Base-by-base conservation (phyloP, 2,888 invertebrate genomes). In the Phengaris arion region DNA sequence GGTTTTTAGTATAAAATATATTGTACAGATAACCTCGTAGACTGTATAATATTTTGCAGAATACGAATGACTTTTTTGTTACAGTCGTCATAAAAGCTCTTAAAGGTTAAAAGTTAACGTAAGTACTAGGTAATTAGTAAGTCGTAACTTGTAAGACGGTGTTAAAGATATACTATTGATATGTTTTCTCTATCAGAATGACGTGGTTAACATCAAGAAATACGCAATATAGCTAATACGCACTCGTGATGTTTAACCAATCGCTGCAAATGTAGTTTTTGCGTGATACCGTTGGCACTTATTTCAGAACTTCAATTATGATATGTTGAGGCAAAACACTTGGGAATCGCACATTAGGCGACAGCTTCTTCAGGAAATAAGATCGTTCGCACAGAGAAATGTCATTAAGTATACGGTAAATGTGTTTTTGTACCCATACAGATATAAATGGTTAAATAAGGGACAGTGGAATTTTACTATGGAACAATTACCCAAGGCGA, bases 321-420 rank as follows among this genome's bases (percentile, higher is more conserved):
- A 64, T 59, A 59, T 59, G 59, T 22, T 9, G 35, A 45, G 13
- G 64, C 64, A 64, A 64, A 64, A 64, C 64, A 64, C 64, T 64
- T 64, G 35, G 64, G 35, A 45, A 45, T 64, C 64, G 59, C 68
- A 48, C 69, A 69, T 69, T 69, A 69, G 46, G 15, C 48, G 46
- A 48, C 35, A 35, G 64, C 6, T 59, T 55, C 46, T 68, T 68
- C 69, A 48, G 69, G 48, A 69, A 69, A 69, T 69, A 69, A 69
- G 15, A 15, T 48, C 48, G 48, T 15, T 69, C 69, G 15, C 59
- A 52, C 52, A 48, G 69, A 69, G 69, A 69, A 48, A 69, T 48
- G 69, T 69, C 69, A 69, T 69, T 69, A 69, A 15, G 69, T 15
- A 15, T 69, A 69, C 69, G 69, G 69, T 69, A 69, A 69, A 69